phyloP scores from a whole-genome alignment of 2,888 invertebrate species.

The Drosophila anomalata region DNA sequence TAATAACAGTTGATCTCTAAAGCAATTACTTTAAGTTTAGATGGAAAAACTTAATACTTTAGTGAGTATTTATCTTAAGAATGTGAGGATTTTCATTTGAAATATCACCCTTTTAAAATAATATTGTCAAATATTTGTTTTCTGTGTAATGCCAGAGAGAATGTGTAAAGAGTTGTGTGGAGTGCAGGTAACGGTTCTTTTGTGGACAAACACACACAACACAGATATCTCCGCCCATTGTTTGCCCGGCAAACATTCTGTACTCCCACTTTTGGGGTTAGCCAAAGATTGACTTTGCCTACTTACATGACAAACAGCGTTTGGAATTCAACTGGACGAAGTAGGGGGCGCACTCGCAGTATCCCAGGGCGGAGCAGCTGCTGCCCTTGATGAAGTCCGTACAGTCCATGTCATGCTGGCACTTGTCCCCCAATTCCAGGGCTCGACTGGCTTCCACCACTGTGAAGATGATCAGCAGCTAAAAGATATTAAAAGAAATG shows the following conservation, averaged over 20 bases:
- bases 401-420: conserved; percentile 84
- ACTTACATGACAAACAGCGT: conserved; percentile 93
- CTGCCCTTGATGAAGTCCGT: conserved; percentile 84
- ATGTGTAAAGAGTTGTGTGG: conserved; percentile 14
- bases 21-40: too few relatives aligned
- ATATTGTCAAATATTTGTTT: background rate
- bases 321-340: conserved; percentile 91
- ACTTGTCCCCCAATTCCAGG: conserved; percentile 81
- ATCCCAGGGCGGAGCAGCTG: conserved; percentile 85
- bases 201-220: conserved; percentile 29
- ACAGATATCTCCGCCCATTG: conserved; percentile 28
- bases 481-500: conserved; percentile 7
- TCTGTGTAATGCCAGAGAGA: conserved; percentile 15
- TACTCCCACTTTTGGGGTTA: conserved; percentile 53
- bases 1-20: background rate
- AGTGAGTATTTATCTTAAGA: too few relatives aligned
- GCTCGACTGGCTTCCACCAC: conserved; percentile 48
- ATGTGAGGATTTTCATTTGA: too few relatives aligned
- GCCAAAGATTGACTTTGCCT: conserved; percentile 67
- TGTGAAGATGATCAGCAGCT: conserved; percentile 61
- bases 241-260: conserved; percentile 38
- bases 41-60: too few relatives aligned
- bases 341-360: conserved; percentile 92
- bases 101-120: too few relatives aligned
- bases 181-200: conserved; percentile 38